phyloP scores from a whole-genome alignment of 2,113 vertebrate genomes.

The Ancistrus triradiatus region DNA sequence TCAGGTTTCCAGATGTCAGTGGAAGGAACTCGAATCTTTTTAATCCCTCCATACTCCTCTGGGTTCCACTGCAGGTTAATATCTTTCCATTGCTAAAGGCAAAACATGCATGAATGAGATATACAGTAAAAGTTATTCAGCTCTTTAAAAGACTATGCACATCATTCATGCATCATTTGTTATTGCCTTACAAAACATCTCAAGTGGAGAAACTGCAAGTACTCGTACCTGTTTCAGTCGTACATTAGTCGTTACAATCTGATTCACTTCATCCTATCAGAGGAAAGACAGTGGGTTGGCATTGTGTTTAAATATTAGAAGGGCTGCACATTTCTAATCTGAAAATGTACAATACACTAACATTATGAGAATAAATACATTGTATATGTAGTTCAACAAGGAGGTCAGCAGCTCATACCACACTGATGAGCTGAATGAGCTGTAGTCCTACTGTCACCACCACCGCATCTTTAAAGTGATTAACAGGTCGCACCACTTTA shows the following conservation, averaged over 20 bases:
- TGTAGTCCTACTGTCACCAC: constrained; percentile 90
- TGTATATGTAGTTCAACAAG: no score
- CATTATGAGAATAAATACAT: background rate
- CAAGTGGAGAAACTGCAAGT: no score
- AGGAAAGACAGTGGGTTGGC: background rate
- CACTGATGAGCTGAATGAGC: constrained; percentile 94
- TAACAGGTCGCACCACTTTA: constrained; percentile 85
- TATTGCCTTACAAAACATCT: no score
- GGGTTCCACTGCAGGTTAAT: constrained; percentile 83
- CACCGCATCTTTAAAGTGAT: constrained; percentile 75
- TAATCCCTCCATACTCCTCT: constrained; percentile 76
- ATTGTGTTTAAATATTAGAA: no score
- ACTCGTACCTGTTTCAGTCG: constrained; percentile 81
- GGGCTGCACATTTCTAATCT: background rate
- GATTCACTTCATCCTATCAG: constrained; percentile 85
- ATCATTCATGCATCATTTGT: no score
- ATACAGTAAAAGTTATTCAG: no score
- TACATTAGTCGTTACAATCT: constrained; percentile 84
- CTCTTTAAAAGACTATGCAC: no score
- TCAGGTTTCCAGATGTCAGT: constrained; percentile 82
- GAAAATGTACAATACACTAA: background rate
- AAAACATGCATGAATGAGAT: no score
- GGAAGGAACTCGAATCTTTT: constrained; percentile 78
- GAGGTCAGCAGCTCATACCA: constrained; percentile 67
- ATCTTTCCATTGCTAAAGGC: constrained; percentile 79